Evolutionary conservation across 2,797 vertebrate genomes (phyloP), one percentile per base, ranked within the genome.

Genomic region (Coracias cyanogaster): DNA sequence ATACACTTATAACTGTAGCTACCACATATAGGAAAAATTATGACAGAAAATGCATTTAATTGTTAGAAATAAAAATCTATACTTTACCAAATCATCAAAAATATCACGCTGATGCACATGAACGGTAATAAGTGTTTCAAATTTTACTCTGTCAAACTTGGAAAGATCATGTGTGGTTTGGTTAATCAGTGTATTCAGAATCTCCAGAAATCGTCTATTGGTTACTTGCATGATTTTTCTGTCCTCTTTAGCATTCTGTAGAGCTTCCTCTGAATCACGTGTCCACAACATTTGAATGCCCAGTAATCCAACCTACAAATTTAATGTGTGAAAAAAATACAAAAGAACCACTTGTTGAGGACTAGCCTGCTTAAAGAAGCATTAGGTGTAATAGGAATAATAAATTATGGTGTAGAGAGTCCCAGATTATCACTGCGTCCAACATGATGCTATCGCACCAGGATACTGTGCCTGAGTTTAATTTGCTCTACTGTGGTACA

Each of bases 241-340:
- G 82, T 98, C 98, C 14, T 98, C 98, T 94, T 97, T 98, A 60
- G 98, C 98, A 69, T 95, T 97, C 31, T 72, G 91, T 73, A 98
- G 95, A 91, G 98, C 98, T 86, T 97, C 97, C 96, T 98, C 98
- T 78, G 98, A 97, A 94, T 98, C 98, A 64, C 80, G 97, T 24
- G 98, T 98, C 98, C 98, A 98, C 62, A 98, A 55, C 97, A 98
- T 98, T 79, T 98, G 98, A 96, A 98, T 84, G 95, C 98, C 98
- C 82, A 98, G 83, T 82, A 98, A 97, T 29, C 98, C 98, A 92
- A 98, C 98, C 98, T 98, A 94, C 45, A 96, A 86, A 90, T 62
- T 18, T 73, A 82, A 60, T 43, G 89, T 10, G 25, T 39, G 33
- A 85, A 89, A 62, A 69, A 93, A 82, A 46, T 5, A 69, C 6